Percentiles rank a stretch among this genome's conserved stretches.
Evolutionary conservation across 2,888 invertebrate genomes (phyloP).

Genomic region (Conchocele bisecta): DNA sequence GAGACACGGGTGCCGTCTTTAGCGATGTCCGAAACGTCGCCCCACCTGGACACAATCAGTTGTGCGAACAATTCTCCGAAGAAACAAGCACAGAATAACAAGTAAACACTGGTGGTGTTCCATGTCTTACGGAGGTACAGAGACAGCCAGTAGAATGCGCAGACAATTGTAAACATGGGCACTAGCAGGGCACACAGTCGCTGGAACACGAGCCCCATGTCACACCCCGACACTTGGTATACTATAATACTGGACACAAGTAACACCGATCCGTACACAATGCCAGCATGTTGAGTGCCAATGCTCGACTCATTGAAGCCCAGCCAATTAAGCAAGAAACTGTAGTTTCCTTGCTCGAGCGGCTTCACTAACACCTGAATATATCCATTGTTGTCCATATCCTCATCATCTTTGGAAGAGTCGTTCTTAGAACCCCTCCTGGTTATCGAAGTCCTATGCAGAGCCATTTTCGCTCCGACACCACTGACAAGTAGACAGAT

Average conservation of each 20-base stretch:
- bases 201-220: slow-evolving; percentile 78
- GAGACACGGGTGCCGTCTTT: slow-evolving; percentile 59
- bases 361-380: slow-evolving; percentile 84
- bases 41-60: slow-evolving; percentile 48
- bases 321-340: slow-evolving; percentile 76
- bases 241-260: slow-evolving; percentile 66
- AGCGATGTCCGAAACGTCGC: neutral
- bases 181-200: slow-evolving; percentile 76
- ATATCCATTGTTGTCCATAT: slow-evolving; percentile 90
- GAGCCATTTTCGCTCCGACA: slow-evolving; percentile 66
- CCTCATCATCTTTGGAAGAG: slow-evolving; percentile 75
- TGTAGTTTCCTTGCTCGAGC: slow-evolving; percentile 77
- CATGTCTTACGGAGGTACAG: slow-evolving; percentile 80
- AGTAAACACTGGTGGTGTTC: slow-evolving; percentile 81
- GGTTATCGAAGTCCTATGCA: slow-evolving; percentile 70
- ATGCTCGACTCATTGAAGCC: slow-evolving; percentile 71
- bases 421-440: slow-evolving; percentile 77
- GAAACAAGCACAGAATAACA: slow-evolving; percentile 81
- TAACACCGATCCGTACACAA: slow-evolving; percentile 71
- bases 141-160: slow-evolving; percentile 81
- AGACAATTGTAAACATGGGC: slow-evolving; percentile 80
- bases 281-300: slow-evolving; percentile 70
- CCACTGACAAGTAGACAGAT: slow-evolving; percentile 42
- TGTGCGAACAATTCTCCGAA: slow-evolving; percentile 80
- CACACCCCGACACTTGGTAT: slow-evolving; percentile 75